phyloP scores from a whole-genome alignment of 2,113 vertebrate genomes.

The Erythrolamprus reginae region DNA sequence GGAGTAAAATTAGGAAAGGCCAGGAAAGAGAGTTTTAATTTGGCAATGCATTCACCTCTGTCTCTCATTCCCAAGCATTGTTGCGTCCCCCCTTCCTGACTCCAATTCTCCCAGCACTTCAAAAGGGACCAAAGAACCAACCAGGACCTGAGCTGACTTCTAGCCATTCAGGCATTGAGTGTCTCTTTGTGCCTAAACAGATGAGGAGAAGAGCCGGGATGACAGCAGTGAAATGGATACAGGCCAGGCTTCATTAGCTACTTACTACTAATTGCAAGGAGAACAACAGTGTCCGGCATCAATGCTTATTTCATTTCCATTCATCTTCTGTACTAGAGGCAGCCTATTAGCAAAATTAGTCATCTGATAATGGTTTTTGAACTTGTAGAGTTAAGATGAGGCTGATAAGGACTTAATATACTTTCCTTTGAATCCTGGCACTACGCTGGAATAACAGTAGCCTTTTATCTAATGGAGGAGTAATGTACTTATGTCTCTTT shows the following conservation, averaged over 20 bases:
- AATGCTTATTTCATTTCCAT: background rate
- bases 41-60: constrained; percentile 23
- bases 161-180: background rate
- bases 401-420: constrained; percentile 19
- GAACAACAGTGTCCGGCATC: background rate
- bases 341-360: constrained; percentile 16
- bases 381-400: background rate
- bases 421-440: constrained; percentile 25
- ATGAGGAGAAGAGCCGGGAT: background rate
- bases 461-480: constrained; percentile 14
- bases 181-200: background rate
- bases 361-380: constrained; percentile 8
- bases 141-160: background rate
- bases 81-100: too few species aligned
- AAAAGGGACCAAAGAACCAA: constrained; percentile 12
- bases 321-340: background rate
- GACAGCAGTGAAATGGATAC: background rate
- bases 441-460: background rate
- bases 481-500: constrained; percentile 8
- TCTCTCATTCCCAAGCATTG: background rate
- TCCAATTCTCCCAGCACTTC: background rate
- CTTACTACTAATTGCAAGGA: background rate
- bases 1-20: constrained; percentile 1
- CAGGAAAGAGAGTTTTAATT: constrained; percentile 16
- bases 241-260: constrained; percentile 15